Conservation (phyloP, 2,797 vertebrate species). For the Lemur catta region DNA sequence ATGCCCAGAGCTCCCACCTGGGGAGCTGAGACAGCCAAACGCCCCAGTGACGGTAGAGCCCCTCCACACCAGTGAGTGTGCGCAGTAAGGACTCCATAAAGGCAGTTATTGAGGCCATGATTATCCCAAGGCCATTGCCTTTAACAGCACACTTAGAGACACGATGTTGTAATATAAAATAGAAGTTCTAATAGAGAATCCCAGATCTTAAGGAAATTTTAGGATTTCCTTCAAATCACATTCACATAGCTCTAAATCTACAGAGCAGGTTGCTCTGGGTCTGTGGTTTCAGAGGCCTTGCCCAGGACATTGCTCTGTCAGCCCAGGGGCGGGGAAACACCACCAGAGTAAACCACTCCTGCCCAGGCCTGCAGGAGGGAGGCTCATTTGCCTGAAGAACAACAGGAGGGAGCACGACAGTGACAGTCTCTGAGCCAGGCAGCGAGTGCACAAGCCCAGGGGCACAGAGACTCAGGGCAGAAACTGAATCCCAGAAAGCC, state of each 20-base stretch:
- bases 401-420: background rate
- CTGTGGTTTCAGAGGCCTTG: background rate
- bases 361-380: background rate
- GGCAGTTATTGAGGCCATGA: background rate
- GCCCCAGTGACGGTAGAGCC: background rate
- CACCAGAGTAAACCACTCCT: background rate
- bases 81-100: background rate
- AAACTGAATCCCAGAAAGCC: background rate
- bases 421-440: background rate
- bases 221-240: background rate
- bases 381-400: background rate
- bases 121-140: background rate
- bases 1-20: background rate
- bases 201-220: background rate
- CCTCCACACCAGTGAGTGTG: rapidly evolving
- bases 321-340: background rate
- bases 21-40: background rate
- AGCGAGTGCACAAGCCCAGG: background rate
- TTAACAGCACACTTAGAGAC: background rate
- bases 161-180: background rate
- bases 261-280: background rate
- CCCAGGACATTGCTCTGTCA: background rate
- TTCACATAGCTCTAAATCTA: background rate
- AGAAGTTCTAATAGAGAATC: background rate
- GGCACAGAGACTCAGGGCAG: background rate